Base-by-base conservation (phyloP, 2,113 vertebrate genomes). In the Pterocles orientalis region DNA sequence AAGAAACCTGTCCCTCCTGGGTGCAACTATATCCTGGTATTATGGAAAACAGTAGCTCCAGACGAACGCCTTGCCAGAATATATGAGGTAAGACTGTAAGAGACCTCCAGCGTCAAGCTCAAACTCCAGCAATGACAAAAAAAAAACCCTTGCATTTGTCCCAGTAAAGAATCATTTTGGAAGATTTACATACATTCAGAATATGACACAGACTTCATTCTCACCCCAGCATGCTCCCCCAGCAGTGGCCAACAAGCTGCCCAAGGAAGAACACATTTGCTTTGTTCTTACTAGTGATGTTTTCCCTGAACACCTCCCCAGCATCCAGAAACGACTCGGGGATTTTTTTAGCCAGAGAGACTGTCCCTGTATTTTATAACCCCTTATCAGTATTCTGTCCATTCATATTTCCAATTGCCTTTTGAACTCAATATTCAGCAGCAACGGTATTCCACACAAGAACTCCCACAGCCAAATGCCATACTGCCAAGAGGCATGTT, bases 161-260 rank as follows among this genome's bases (percentile, higher is more conserved):
- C 25, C 20, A 57, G 18, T 28, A n/a, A 53, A 72, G 26, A 47
- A 6, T 28, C 8, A 36, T 82, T 75, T 43, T 6, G 24, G 14
- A 54, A 58, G 6, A 50, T 28, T 41, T 34, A 24, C 51, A 23
- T 36, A 31, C 2, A 54, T 23, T 10, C 56, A 77, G 24, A 75
- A 31, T 3, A n/a, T 4, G 12, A 26, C 31, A 54, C 0, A 1
- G 29, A 12, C 33, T 45, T 23, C 13, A 41, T 45, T 36, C 43
- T 47, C 61, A 84, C 47, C 21, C 24, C 51, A 57, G 41, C 14
- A 8, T 10, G 8, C 5, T 28, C 21, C 23, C 31, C 15, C 8
- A 36, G 64, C 18, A 81, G 36, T 0, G 10, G 47, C 24, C 47
- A 78, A 62, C 10, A 62, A 88, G 64, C 17, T 71, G 68, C 47